These are phyloP conservation scores for Xiphorhynchus elegans DNA, from an alignment of 2,113 vertebrate species.

Conservation along the genomic window DNA sequence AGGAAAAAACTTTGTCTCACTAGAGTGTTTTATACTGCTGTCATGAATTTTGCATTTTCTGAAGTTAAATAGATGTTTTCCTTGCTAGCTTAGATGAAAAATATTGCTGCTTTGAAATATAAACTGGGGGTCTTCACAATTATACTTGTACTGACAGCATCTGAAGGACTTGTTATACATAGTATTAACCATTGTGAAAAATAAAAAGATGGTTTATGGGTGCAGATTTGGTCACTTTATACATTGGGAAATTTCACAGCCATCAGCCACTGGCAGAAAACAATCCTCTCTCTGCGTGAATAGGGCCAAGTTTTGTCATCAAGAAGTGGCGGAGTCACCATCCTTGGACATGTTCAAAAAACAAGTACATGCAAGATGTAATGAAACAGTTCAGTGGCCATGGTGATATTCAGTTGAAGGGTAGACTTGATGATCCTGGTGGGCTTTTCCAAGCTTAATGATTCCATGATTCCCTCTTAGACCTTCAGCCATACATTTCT, in stretches of 20 bases:
- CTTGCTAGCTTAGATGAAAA: not conserved
- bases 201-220: not conserved
- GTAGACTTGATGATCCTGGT: not conserved
- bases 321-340: not conserved
- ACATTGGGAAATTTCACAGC: not conserved
- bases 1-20: not conserved
- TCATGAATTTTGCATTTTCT: not conserved
- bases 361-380: too few relatives aligned
- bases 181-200: not conserved
- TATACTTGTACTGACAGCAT: not conserved
- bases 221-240: not conserved
- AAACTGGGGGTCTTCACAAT: not conserved
- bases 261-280: not conserved
- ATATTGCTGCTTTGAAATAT: not conserved
- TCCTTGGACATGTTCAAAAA: not conserved
- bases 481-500: accelerated
- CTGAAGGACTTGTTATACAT: not conserved
- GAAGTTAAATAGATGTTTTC: not conserved
- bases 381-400: not conserved
- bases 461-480: not conserved
- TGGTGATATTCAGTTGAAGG: not conserved
- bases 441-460: accelerated
- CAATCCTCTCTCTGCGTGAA: not conserved
- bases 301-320: not conserved
- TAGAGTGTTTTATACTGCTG: not conserved